These are phyloP conservation scores for Melieria picta DNA, from an alignment of 2,888 invertebrate species.

Conservation along the genomic window DNA sequence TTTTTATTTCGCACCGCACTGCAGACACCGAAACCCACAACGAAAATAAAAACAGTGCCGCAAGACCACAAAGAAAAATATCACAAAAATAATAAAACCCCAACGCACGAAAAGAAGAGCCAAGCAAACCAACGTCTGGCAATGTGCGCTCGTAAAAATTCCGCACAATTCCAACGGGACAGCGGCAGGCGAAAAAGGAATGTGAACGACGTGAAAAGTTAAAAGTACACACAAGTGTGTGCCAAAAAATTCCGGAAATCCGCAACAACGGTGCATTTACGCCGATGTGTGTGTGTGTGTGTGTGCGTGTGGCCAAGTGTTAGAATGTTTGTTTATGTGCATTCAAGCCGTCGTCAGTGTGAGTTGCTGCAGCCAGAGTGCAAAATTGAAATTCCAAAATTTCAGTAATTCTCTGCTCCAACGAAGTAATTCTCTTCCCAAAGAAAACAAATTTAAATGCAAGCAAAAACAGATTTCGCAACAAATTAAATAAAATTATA, in stretches of 20 bases:
- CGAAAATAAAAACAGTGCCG: constrained; percentile 15
- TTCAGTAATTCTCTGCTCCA: constrained; percentile 5
- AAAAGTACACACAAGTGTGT: constrained; percentile 1
- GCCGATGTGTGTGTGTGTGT: background rate
- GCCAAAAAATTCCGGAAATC: constrained; percentile 26
- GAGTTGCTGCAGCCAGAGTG: constrained; percentile 42
- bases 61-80: background rate
- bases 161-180: constrained; percentile 30
- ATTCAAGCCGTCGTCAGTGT: background rate
- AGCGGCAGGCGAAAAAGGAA: constrained; percentile 20
- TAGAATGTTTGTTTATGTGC: too few species aligned
- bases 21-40: constrained; percentile 9
- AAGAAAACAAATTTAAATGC: too few species aligned
- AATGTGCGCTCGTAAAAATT: constrained; percentile 33
- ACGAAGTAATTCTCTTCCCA: too few species aligned
- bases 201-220: constrained; percentile 7
- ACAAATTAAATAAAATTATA: too few species aligned
- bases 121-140: background rate
- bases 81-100: background rate
- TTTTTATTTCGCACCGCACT: constrained; percentile 28
- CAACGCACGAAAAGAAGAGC: too few species aligned
- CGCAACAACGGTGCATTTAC: background rate
- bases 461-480: too few species aligned
- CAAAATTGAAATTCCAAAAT: constrained; percentile 59
- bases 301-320: background rate